phyloP scores from a whole-genome alignment of 2,888 invertebrate genomes.

The Isoperla grammatica region DNA sequence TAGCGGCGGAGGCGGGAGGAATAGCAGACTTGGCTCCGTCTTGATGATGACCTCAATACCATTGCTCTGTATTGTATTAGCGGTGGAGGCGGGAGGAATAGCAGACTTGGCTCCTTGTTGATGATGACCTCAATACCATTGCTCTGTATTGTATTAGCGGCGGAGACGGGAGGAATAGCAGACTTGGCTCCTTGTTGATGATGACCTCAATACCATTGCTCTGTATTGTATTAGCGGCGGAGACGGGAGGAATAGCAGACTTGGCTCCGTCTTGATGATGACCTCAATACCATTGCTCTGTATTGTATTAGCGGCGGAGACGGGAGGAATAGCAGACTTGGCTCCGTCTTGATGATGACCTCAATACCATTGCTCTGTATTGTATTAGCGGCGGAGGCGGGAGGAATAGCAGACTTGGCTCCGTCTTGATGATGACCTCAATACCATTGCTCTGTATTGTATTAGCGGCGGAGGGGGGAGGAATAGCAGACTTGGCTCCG shows the following conservation, averaged over 20 bases:
- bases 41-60: slow-evolving; percentile 8
- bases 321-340: neutral
- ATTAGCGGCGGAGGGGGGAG: slow-evolving; percentile 8
- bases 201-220: neutral
- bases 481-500: neutral
- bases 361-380: slow-evolving; percentile 4
- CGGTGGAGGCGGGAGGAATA: neutral
- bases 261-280: slow-evolving; percentile 1
- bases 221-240: slow-evolving; percentile 11
- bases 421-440: slow-evolving; percentile 5
- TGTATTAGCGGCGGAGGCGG: slow-evolving; percentile 9
- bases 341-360: slow-evolving; percentile 1
- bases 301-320: slow-evolving; percentile 11
- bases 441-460: slow-evolving; percentile 6
- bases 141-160: slow-evolving; percentile 13
- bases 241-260: neutral
- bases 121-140: slow-evolving; percentile 1
- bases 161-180: neutral
- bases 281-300: slow-evolving; percentile 1
- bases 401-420: neutral
- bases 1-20: neutral
- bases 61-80: slow-evolving; percentile 10
- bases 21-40: neutral
- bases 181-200: slow-evolving; percentile 1
- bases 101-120: neutral